phyloP scores from a whole-genome alignment of 2,888 invertebrate species.

The Neoascia interrupta region DNA sequence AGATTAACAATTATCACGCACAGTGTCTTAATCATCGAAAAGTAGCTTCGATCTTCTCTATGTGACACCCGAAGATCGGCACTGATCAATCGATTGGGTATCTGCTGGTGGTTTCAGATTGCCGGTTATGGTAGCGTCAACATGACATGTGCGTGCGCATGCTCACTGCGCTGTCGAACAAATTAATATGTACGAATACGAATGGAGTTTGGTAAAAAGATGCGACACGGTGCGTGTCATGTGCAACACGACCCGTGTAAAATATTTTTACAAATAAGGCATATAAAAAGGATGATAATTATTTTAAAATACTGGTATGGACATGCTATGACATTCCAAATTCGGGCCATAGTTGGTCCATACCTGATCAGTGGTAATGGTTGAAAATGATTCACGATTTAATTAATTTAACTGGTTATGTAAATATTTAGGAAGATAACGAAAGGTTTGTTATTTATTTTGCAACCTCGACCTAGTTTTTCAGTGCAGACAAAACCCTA shows the following conservation, averaged over 20 bases:
- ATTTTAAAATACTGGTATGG: slow-evolving; percentile 41
- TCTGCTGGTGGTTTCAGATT: slow-evolving; percentile 2
- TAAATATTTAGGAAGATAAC: too few species aligned
- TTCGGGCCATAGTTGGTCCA: background rate
- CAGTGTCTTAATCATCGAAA: background rate
- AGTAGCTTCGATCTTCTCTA: slow-evolving; percentile 19
- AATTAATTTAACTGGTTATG: slow-evolving; percentile 9
- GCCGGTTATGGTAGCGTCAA: slow-evolving; percentile 56
- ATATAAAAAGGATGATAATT: slow-evolving; percentile 50
- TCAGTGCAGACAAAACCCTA: too few species aligned
- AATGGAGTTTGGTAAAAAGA: slow-evolving; percentile 21
- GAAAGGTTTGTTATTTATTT: too few species aligned
- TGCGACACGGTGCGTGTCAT: slow-evolving; percentile 52
- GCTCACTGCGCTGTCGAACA: slow-evolving; percentile 53
- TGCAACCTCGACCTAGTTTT: too few species aligned
- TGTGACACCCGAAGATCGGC: slow-evolving; percentile 54
- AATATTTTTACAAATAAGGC: too few species aligned
- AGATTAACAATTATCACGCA: slow-evolving; percentile 51
- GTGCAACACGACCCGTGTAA: slow-evolving; percentile 35
- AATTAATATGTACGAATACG: slow-evolving; percentile 56
- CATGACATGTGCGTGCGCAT: slow-evolving; percentile 52
- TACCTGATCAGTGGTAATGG: background rate
- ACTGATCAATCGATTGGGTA: slow-evolving; percentile 37
- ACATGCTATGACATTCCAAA: slow-evolving; percentile 22
- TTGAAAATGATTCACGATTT: slow-evolving; percentile 13